phyloP scores from a whole-genome alignment of 2,113 vertebrate genomes.

The Rhynchomys soricoides region DNA sequence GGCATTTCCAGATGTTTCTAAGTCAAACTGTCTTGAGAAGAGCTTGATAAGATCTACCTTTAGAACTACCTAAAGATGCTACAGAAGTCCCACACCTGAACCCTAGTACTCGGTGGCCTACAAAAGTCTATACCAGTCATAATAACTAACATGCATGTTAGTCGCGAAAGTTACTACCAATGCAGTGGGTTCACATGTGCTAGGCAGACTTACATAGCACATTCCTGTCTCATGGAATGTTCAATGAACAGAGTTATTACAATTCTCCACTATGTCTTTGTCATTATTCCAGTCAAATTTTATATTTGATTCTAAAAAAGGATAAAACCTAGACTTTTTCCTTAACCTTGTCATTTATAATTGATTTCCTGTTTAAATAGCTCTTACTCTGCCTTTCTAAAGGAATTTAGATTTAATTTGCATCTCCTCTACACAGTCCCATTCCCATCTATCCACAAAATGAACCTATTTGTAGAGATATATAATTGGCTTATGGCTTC shows the following conservation, averaged over 20 bases:
- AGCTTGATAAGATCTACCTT: background rate
- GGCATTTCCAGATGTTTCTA: background rate
- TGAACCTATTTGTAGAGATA: slow-evolving; percentile 53
- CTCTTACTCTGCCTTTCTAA: slow-evolving; percentile 30
- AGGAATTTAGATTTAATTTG: slow-evolving; percentile 47
- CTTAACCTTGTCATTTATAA: slow-evolving; percentile 1
- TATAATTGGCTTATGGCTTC: slow-evolving; percentile 44
- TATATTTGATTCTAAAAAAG: slow-evolving; percentile 24
- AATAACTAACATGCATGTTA: background rate
- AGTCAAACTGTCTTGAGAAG: background rate
- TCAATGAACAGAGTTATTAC: background rate
- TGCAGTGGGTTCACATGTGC: background rate
- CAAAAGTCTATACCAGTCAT: background rate
- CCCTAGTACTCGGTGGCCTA: background rate
- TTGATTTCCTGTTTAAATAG: slow-evolving; percentile 5
- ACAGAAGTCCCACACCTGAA: rapidly evolving
- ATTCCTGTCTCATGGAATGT: no score
- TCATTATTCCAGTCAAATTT: background rate
- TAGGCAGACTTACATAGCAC: background rate
- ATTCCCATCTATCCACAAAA: background rate
- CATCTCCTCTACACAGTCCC: background rate
- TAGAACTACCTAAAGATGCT: background rate
- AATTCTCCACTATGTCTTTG: background rate
- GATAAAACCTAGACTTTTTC: background rate
- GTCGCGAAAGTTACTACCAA: background rate